Evolutionary conservation across 64 coral and sea anemone species (phyloP), one percentile per base, ranked within the genome.

Genomic region (Pachyseris speciosa): DNA sequence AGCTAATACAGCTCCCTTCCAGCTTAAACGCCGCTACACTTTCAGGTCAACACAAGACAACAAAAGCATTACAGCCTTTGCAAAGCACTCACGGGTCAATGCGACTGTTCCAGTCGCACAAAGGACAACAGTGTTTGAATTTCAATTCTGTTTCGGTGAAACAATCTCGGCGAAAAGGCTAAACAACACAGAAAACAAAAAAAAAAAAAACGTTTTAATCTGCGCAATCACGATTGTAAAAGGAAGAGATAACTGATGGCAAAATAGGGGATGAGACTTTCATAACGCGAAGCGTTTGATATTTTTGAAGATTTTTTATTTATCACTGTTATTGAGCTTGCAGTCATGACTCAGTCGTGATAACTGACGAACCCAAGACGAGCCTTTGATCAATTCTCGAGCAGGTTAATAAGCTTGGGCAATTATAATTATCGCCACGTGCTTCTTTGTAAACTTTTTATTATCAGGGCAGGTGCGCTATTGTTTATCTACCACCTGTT

Each of bases 401-500:
- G 22, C 77, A 26, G 22, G 52, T 81, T 81, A 81, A 81, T 81
- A 61, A 81, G 51, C 33, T 77, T 81, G 22, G 9, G 39, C 77
- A 40, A 39, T 61, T 41, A 7, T 8, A 81, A 81, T 80, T 81
- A 41, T 25, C 49, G 36, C 77, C 77, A 81, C 77, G 77, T 81
- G 51, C 34, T 39, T 24, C 51, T 7, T 81, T 63, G 77, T 81
- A 7, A 17, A 81, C 33, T 25, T 20, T 34, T 40, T 63, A 51
- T 81, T 28, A 36, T 36, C 24, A 33, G 33, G 3, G 19, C 77
- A 81, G 77, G 77, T 81, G 77, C 34, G 32, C 32, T 1, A 80
- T 59, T 60, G 76, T 80, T 80, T 29, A 37, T 20, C 13, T 2
- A 6, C 12, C 74, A 51, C 53, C 44, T 77, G 74, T 77, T 52